Evolutionary conservation across 1,140 invertebrate species (phyloP).

Genomic region (Tetraneura akinire): DNA sequence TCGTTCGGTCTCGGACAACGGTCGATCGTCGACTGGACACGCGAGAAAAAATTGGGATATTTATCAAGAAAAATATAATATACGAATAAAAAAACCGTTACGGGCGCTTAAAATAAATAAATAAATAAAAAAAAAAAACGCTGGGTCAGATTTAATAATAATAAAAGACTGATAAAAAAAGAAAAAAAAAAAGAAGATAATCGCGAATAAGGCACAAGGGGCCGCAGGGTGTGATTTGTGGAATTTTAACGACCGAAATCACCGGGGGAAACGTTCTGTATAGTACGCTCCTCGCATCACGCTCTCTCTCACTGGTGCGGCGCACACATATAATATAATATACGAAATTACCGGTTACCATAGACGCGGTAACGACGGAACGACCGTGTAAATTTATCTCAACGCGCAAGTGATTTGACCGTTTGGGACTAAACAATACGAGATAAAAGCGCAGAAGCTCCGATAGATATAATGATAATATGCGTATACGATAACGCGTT

Average conservation of each 20-base stretch:
- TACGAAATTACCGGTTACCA: constrained; percentile 32
- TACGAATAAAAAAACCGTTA: not conserved
- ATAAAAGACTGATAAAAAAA: not conserved
- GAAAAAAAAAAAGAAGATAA: constrained; percentile 4
- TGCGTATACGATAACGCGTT: no score
- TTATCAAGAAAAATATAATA: not conserved
- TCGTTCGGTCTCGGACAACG: not conserved
- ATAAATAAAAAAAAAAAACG: not conserved
- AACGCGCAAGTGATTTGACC: not conserved
- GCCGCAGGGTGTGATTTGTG: constrained; percentile 37
- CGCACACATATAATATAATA: not conserved
- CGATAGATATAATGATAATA: no score
- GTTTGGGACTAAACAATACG: not conserved
- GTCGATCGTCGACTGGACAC: not conserved
- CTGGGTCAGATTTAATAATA: constrained; percentile 14
- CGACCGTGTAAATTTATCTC: not conserved
- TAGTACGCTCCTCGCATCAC: not conserved
- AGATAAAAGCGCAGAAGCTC: no score
- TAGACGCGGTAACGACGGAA: not conserved
- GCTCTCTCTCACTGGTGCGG: not conserved
- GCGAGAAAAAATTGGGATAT: not conserved
- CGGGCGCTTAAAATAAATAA: not conserved
- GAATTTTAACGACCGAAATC: constrained; percentile 35
- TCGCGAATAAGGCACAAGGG: constrained; percentile 24
- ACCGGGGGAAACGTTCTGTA: constrained; percentile 7